Base-by-base conservation (phyloP, 1,140 invertebrate genomes). In the Dolichoris vasculosae region DNA sequence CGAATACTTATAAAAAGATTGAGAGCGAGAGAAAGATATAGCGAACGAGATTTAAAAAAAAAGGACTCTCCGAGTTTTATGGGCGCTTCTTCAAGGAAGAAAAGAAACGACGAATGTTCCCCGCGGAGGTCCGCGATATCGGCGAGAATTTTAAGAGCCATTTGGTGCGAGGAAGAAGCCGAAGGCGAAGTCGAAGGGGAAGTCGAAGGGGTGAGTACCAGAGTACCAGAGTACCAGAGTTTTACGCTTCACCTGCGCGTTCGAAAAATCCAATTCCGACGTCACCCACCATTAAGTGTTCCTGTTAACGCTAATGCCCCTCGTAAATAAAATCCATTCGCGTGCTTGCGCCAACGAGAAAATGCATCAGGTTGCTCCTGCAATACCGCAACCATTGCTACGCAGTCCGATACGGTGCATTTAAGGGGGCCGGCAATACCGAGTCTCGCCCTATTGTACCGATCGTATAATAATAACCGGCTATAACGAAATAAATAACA, bases 311-410 rank as follows among this genome's bases (percentile, higher is more conserved):
- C 80, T 86, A 86, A 86, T 86, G 81, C 43, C 46, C 32, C 81
- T 86, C 85, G 64, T 86, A 86, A 86, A 86, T 82, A 86, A 86
- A 86, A 86, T 69, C 35, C 73, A 59, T 85, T 75, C n/a, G n/a
- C 26, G 43, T 40, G 40, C 35, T 26, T 9, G 59, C 55, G 59
- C 46, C 78, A 78, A 77, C 59, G 82, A 71, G 83, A 40, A 75
- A 83, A 75, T 71, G 67, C 81, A 63, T 59, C 30, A 38, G 32
- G 77, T 63, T 40, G 32, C 77, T 51, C 77, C 77, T 48, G 32
- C 55, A 48, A n/a, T 30, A 30, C 75, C 69, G 67, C 69, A 43
- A 43, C 26, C 67, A 69, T 69, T 69, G 32, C 35, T 69, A 69
- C 67, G 23, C 2, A 13, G 35, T 6, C 67, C 67, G 67, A 38